These are phyloP conservation scores for Abramis brama DNA, from an alignment of 2,113 vertebrate species.

Conservation along the genomic window DNA sequence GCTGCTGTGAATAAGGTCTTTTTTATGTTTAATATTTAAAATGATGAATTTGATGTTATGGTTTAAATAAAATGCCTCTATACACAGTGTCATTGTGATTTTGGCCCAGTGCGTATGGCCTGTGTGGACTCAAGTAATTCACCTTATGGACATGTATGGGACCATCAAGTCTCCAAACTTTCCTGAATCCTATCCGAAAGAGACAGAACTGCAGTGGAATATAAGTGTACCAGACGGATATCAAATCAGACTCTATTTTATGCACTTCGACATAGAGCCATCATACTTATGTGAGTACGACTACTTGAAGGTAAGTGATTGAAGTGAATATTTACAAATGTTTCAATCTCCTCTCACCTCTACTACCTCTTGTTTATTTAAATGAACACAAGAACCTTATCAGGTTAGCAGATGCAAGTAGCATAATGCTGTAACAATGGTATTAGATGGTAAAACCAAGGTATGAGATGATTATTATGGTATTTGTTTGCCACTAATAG, in stretches of 20 bases:
- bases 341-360: background rate
- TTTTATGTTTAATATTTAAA: background rate
- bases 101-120: slow-evolving; percentile 66
- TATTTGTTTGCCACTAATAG: background rate
- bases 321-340: slow-evolving; percentile 58
- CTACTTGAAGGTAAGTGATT: slow-evolving; percentile 87
- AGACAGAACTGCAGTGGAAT: slow-evolving; percentile 85
- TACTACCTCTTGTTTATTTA: background rate
- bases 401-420: background rate
- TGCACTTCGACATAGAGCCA: slow-evolving; percentile 95
- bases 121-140: slow-evolving; percentile 58
- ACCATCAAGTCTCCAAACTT: slow-evolving; percentile 88
- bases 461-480: background rate
- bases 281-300: slow-evolving; percentile 98
- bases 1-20: too few relatives aligned
- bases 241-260: slow-evolving; percentile 88
- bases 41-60: background rate
- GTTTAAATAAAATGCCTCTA: background rate
- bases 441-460: background rate
- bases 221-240: slow-evolving; percentile 85
- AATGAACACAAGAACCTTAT: background rate
- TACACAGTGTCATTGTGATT: slow-evolving; percentile 70
- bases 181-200: slow-evolving; percentile 88
- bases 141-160: slow-evolving; percentile 82
- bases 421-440: background rate